Conservation (phyloP, 2,113 vertebrate genomes). For the Malurus elegans region DNA sequence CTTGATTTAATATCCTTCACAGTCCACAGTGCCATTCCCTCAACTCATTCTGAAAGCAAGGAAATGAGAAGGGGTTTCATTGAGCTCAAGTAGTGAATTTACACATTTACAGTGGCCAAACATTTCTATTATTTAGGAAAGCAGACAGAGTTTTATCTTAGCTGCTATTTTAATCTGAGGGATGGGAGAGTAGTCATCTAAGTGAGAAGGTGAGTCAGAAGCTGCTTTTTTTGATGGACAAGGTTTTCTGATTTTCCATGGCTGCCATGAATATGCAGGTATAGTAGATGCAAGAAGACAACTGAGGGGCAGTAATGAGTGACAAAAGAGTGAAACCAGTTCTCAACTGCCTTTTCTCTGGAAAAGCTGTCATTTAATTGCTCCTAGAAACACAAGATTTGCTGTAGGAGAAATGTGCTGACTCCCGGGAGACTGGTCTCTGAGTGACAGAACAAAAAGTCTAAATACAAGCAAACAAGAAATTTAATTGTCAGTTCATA, state of each 20-base stretch:
- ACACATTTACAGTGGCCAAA: background rate
- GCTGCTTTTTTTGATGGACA: background rate
- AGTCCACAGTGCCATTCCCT: background rate
- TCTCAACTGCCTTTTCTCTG: background rate
- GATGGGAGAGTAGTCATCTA: background rate
- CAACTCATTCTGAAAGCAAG: background rate
- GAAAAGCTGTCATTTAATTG: background rate
- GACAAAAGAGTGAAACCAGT: background rate
- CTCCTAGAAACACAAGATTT: background rate
- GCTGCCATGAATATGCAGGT: background rate
- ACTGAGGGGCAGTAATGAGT: rapidly evolving
- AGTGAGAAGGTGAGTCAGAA: background rate
- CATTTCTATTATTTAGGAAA: background rate
- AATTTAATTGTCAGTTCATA: background rate
- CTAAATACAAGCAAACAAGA: background rate
- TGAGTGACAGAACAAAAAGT: background rate
- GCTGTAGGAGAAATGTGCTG: background rate
- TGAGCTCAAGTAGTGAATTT: background rate
- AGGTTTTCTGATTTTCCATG: background rate
- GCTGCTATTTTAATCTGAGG: background rate
- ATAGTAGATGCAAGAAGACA: background rate
- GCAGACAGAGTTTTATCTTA: background rate
- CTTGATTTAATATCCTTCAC: background rate
- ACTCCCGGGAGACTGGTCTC: background rate
- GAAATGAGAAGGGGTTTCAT: background rate